Percentiles rank a stretch among this genome's conserved stretches.
These are phyloP conservation scores for Caenorhabditis virilis DNA, from an alignment of 2,888 invertebrate genomes.

Conservation along the genomic window DNA sequence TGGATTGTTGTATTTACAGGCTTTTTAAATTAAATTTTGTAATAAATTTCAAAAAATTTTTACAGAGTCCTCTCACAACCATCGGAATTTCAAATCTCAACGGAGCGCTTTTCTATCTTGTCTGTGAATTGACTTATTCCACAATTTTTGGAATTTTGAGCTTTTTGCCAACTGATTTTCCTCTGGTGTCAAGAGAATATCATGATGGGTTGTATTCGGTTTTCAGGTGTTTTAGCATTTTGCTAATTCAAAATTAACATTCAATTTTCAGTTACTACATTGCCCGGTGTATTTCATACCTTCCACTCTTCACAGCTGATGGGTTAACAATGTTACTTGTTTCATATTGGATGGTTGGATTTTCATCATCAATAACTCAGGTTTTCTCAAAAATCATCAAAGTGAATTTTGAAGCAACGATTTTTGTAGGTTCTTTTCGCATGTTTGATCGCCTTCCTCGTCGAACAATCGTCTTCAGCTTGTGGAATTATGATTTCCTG, in stretches of 20 bases:
- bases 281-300: slow-evolving; percentile 61
- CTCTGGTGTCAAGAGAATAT: slow-evolving; percentile 86
- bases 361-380: slow-evolving; percentile 42
- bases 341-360: slow-evolving; percentile 86
- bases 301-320: slow-evolving; percentile 72
- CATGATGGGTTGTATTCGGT: slow-evolving; percentile 86
- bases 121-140: slow-evolving; percentile 75
- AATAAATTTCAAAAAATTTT: not conserved
- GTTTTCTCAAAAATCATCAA: slow-evolving; percentile 10
- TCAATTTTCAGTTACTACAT: slow-evolving; percentile 55
- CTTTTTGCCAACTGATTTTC: slow-evolving; percentile 86
- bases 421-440: slow-evolving; percentile 37
- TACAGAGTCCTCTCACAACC: slow-evolving; percentile 72
- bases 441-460: slow-evolving; percentile 46
- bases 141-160: slow-evolving; percentile 88
- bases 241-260: not conserved
- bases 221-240: slow-evolving; percentile 14
- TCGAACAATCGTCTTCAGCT: slow-evolving; percentile 58
- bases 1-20: slow-evolving; percentile 79
- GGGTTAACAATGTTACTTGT: slow-evolving; percentile 83
- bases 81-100: slow-evolving; percentile 93
- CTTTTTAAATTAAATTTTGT: not conserved
- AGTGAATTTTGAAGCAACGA: not conserved
- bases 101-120: slow-evolving; percentile 86
- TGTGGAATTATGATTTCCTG: slow-evolving; percentile 64